A percentile compares a stretch with the other conserved stretches of the same genome.
Conservation (phyloP, 30 jellyfish, hydroid and myxozoan species). For the Catostylus mosaicus region DNA sequence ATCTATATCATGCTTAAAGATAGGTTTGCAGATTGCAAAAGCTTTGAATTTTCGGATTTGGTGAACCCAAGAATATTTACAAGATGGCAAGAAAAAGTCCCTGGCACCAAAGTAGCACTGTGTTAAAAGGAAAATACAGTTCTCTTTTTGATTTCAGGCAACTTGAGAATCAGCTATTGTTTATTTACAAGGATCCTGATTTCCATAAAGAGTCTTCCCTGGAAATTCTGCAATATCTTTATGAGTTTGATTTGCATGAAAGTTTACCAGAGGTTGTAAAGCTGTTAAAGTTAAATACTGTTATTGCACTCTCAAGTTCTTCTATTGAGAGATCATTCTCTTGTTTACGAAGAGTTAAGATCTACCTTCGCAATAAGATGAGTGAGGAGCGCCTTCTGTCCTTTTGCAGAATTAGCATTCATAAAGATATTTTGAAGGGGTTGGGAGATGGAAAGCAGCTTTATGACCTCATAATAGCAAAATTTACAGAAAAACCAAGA, state of each 20-base stretch:
- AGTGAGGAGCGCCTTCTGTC: conserved; percentile 55
- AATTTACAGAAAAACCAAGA: conserved; percentile 33
- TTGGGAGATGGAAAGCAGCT: background rate
- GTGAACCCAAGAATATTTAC: conserved; percentile 5
- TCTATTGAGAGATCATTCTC: conserved; percentile 57
- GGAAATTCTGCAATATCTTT: too few species aligned
- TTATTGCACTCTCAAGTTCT: conserved; percentile 35
- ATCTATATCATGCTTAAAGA: conserved; percentile 10
- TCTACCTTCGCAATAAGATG: conserved; percentile 45
- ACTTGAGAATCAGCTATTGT: too few species aligned
- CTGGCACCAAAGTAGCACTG: too few species aligned
- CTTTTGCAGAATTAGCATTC: conserved; percentile 37
- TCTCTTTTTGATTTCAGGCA: too few species aligned
- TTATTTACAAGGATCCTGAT: too few species aligned
- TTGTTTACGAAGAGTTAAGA: conserved; percentile 31
- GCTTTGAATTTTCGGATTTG: conserved; percentile 15
- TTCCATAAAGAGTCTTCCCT: too few species aligned
- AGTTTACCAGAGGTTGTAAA: conserved; percentile 31
- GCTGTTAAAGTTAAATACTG: conserved; percentile 17
- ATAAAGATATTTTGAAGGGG: conserved; percentile 31
- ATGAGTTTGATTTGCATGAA: too few species aligned
- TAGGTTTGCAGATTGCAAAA: conserved; percentile 6
- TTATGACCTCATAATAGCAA: conserved; percentile 5
- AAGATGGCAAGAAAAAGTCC: background rate
- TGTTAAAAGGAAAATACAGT: too few species aligned